Evolutionary conservation across 1,140 invertebrate species (phyloP).

Genomic region (Drosophila albomicans): DNA sequence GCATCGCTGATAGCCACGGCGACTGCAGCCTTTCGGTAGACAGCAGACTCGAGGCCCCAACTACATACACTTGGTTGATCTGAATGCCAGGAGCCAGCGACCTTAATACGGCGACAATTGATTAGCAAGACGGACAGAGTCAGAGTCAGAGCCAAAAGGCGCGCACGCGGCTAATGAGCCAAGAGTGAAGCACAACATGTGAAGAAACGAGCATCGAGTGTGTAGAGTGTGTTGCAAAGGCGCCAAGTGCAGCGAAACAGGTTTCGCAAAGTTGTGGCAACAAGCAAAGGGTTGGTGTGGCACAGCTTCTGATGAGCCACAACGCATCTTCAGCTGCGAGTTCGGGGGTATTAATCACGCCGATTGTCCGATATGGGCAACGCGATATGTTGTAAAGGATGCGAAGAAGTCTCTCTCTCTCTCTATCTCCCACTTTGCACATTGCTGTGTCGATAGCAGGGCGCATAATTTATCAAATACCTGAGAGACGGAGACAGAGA

Average conservation of each 20-base stretch:
- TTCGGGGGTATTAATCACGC: constrained; percentile 67
- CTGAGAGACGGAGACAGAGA: constrained; percentile 12
- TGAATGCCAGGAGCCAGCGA: constrained; percentile 40
- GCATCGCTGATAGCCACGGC: constrained; percentile 58
- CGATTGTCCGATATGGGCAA: constrained; percentile 63
- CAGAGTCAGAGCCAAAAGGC: constrained; percentile 41
- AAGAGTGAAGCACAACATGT: constrained; percentile 2
- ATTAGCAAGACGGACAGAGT: constrained; percentile 62
- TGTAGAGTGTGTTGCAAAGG: constrained; percentile 31
- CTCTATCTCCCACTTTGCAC: constrained; percentile 41
- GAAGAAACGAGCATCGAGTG: constrained; percentile 14
- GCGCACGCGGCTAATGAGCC: constrained; percentile 69
- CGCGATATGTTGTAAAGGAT: constrained; percentile 47
- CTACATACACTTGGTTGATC: neutral
- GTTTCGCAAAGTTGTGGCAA: constrained; percentile 27
- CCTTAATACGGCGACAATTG: constrained; percentile 78
- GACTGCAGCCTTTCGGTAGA: neutral
- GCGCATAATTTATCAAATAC: constrained; percentile 78
- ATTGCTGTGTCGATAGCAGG: constrained; percentile 64
- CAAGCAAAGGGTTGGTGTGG: constrained; percentile 1
- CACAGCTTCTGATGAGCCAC: constrained; percentile 1
- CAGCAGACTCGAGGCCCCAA: constrained; percentile 1
- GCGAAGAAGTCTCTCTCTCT: too few species aligned
- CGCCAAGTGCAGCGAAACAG: constrained; percentile 71
- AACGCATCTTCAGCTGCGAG: neutral